A percentile compares a stretch with the other conserved stretches of the same genome.
These are phyloP conservation scores for Macrosteles quadrilineatus DNA, from an alignment of 1,140 invertebrate species.

Conservation along the genomic window DNA sequence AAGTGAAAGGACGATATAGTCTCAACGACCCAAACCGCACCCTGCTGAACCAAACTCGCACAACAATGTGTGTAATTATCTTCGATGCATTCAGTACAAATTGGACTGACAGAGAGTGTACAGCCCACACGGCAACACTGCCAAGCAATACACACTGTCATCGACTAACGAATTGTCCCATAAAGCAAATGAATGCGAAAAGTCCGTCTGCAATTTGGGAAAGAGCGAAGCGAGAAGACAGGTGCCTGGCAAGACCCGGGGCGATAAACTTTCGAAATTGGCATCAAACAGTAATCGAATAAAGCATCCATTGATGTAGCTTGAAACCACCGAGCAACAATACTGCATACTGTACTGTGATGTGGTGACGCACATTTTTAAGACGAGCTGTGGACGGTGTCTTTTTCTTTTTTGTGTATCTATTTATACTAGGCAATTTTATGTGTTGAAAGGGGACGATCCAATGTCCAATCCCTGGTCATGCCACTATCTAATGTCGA, in stretches of 20 bases:
- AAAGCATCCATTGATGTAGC: background rate
- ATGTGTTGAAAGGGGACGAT: no score
- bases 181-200: background rate
- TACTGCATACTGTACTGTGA: no score
- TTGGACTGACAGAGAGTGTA: background rate
- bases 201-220: background rate
- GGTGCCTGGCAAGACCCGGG: slow-evolving; percentile 5
- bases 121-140: background rate
- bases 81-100: background rate
- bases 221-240: no score
- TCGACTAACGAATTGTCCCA: background rate
- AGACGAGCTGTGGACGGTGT: no score
- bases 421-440: no score
- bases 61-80: no score
- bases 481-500: no score
- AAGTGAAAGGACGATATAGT: background rate
- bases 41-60: no score
- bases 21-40: background rate
- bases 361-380: no score
- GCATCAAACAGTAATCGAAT: slow-evolving; percentile 5
- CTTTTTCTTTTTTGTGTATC: no score
- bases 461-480: no score
- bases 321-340: no score
- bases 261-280: slow-evolving; percentile 3
- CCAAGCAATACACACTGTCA: background rate